These are phyloP conservation scores for Astropecten irregularis DNA, from an alignment of 53 echinoderm and acorn worm species.

Conservation along the genomic window DNA sequence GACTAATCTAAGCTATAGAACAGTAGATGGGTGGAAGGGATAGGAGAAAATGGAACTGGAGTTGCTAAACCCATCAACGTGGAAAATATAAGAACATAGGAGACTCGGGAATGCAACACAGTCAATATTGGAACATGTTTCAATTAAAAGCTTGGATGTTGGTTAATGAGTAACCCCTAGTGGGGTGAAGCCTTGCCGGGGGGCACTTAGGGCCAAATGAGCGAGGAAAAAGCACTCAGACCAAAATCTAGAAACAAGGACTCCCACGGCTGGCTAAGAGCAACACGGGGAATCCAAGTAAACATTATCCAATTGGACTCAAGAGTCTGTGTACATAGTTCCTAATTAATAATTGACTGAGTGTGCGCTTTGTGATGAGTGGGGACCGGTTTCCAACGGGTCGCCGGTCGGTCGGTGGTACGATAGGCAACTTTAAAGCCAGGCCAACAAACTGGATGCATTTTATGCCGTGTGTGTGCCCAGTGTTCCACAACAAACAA, in stretches of 20 bases:
- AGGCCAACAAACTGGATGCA: too few species aligned
- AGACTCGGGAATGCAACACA: neutral
- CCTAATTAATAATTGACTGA: slow-evolving; percentile 58
- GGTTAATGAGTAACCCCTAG: slow-evolving; percentile 34
- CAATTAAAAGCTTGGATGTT: slow-evolving; percentile 34
- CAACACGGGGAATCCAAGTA: slow-evolving; percentile 22
- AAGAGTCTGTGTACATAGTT: slow-evolving; percentile 32
- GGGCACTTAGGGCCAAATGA: slow-evolving; percentile 37
- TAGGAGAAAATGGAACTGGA: neutral
- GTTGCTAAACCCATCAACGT: neutral
- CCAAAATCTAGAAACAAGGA: too few species aligned
- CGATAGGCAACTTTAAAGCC: too few species aligned
- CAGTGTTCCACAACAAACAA: slow-evolving; percentile 38
- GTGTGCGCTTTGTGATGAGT: neutral
- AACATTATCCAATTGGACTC: slow-evolving; percentile 53
- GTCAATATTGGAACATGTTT: slow-evolving; percentile 54
- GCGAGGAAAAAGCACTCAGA: slow-evolving; percentile 44
- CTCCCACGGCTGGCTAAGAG: too few species aligned
- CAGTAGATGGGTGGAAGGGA: neutral
- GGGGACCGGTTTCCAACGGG: too few species aligned
- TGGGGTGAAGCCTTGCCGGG: neutral
- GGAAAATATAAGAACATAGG: neutral
- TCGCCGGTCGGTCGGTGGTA: too few species aligned
- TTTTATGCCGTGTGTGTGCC: too few species aligned
- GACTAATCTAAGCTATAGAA: slow-evolving; percentile 20